Base-by-base conservation (phyloP, 1,140 invertebrate species). In the Whitmania pigra region DNA sequence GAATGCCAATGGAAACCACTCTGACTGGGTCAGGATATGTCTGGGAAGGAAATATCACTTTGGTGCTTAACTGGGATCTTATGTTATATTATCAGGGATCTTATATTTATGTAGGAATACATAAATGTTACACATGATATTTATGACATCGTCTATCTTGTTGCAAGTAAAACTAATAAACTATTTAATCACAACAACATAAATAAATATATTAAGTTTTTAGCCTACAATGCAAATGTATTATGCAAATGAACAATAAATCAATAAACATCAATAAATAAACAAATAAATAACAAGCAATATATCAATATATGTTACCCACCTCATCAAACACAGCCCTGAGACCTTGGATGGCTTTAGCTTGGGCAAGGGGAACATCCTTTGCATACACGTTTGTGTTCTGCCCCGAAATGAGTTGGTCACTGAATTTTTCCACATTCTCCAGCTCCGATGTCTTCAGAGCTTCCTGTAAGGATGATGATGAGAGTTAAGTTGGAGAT, bases 21-120 rank as follows among this genome's bases (percentile, higher is more conserved):
- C 97, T 86, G 0, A 99, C 97, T 29, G 96, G 96, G 85, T 99
- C 96, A 0, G 97, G 97, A 83, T 99, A 99, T 6, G 92, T 90
- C 69, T 70, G 2, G 68, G 20, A 15, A 63, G 11, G 15, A 49
- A 49, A 49, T 17, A 49, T 49, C 0, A 49, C 9, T 49, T 49
- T 49, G 43, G 43, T 49, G 43, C 0, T 49, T 49, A 49, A 49
- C 40, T n/a, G n/a, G n/a, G n/a, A n/a, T n/a, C n/a, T n/a, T n/a
- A n/a, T n/a, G n/a, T n/a, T n/a, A n/a, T n/a, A n/a, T n/a, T n/a
- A 43, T 43, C 43, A 49, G 15, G 43, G 15, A 49, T 13, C 43
- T 49, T 49, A 49, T 49, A 49, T 11, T 49, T 3, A 36, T 36
- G 31, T 36, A 36, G n/a, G n/a, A 36, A 36, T 36, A 36, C 31